Evolutionary conservation across 1,140 invertebrate genomes (phyloP), one percentile per base, ranked within the genome.

Genomic region (Drosophila bifasciata): DNA sequence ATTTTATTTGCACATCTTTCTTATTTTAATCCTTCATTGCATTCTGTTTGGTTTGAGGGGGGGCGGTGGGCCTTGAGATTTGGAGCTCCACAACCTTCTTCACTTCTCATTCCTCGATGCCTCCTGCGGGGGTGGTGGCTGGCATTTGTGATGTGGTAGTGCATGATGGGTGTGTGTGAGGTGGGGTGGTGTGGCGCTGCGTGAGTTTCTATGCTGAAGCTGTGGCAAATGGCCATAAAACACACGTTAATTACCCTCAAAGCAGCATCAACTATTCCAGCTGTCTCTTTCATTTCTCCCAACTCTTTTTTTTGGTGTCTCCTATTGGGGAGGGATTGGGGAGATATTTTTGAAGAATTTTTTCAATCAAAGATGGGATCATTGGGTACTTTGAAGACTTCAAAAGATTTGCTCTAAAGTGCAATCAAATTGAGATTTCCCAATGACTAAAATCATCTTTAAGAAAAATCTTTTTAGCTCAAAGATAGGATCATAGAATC

Each of bases 11-110:
- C 77, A 89, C 86, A 90, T 89, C 81, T 90, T 85, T 89, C 85
- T 85, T 89, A 89, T 89, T 89, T 89, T 89, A 89, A 89, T 89
- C 85, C 85, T 89, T 81, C 80, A 90, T 78, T 86, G 77, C 80
- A 89, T 77, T 74, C 48, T 51, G 23, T 57, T 70, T 46, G 76
- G 80, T 40, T 76, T 64, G 64, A 50, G 53, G 28, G 53, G 53
- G 53, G 28, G 53, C 43, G 57, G 66, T 62, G 69, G 45, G 50
- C 45, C 48, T 53, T 28, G 25, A 25, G 21, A 19, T 3, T 21
- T 32, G 8, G 11, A 36, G 15, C 9, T 41, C 56, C 28, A 44
- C 45, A 44, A 40, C 15, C 28, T 19, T 21, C 46, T 36, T 15
- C 9, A 19, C 48, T n/a, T 21, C 32, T 3, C 9, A 36, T 13